phyloP scores from a whole-genome alignment of 2,797 vertebrate genomes.

The Urophycis tenuis region DNA sequence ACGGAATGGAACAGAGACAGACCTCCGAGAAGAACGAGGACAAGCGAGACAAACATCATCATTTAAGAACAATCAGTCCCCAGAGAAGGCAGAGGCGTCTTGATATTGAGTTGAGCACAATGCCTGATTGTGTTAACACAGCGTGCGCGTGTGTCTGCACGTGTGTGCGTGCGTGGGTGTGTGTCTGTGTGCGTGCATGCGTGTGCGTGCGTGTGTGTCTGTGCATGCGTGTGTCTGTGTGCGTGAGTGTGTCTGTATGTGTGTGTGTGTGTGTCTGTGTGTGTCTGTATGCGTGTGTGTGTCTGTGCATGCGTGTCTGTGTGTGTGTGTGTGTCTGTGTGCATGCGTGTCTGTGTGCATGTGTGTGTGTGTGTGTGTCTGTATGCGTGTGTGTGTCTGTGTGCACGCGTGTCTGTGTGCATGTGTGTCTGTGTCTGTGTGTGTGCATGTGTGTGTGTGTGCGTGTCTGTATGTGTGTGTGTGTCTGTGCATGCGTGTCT shows the following conservation, averaged over 20 bases:
- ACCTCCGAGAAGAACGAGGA: not conserved
- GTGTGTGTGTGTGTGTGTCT: too few relatives aligned
- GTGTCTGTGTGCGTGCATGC: not conserved
- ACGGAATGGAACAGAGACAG: not conserved
- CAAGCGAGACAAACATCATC: not conserved
- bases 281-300: not conserved
- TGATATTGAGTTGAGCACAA: constrained; percentile 12
- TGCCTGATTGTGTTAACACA: constrained; percentile 1
- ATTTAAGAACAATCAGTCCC: not conserved
- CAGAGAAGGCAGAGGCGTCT: constrained; percentile 1
- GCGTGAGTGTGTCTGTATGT: not conserved
- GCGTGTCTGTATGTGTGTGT: not conserved
- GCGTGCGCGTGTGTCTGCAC: not conserved
- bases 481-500: too few relatives aligned
- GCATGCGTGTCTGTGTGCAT: not conserved
- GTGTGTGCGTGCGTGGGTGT: not conserved
- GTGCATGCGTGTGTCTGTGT: not conserved
- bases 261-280: not conserved
- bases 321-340: not conserved
- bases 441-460: not conserved
- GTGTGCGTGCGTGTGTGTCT: not conserved
- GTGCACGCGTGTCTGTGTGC: not conserved
- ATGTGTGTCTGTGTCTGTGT: not conserved
- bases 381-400: not conserved
- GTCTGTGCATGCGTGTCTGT: not conserved